These are phyloP conservation scores for Cheumatopsyche charites DNA, from an alignment of 1,140 invertebrate species.

Conservation along the genomic window DNA sequence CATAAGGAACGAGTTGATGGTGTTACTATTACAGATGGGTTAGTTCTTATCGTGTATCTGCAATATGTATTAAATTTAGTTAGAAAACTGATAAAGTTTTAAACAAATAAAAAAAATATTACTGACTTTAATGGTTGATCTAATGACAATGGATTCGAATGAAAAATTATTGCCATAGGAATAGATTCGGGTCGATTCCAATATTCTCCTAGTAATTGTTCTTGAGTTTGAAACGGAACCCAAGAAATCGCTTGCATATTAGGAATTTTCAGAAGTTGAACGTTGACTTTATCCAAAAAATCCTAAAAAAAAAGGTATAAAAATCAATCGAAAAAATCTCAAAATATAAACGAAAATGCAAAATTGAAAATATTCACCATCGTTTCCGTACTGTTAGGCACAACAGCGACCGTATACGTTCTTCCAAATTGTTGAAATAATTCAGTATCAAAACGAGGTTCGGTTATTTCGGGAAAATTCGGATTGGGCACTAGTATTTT, in stretches of 20 bases:
- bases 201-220: conserved; percentile 72
- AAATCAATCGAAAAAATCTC: neutral
- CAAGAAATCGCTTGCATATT: conserved; percentile 67
- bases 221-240: conserved; percentile 68
- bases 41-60: conserved; percentile 74
- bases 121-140: conserved; percentile 66
- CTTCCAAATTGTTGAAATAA: conserved; percentile 68
- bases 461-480: conserved; percentile 72
- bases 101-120: neutral
- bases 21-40: conserved; percentile 67
- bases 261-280: conserved; percentile 58
- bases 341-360: conserved; percentile 25
- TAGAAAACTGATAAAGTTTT: neutral
- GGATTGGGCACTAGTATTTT: conserved; percentile 75
- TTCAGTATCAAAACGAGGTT: conserved; percentile 63
- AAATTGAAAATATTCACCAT: conserved; percentile 59
- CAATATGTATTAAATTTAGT: conserved; percentile 39
- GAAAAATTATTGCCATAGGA: conserved; percentile 72
- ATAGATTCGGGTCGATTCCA: conserved; percentile 69
- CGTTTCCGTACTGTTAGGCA: conserved; percentile 70
- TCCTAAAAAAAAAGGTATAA: conserved; percentile 56
- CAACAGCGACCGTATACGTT: conserved; percentile 70
- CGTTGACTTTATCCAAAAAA: conserved; percentile 70
- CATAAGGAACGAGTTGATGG: conserved; percentile 68
- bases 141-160: conserved; percentile 55